A percentile compares a stretch with the other conserved stretches of the same genome.
Evolutionary conservation across 1,140 invertebrate species (phyloP).

Genomic region (Tribolium madens): DNA sequence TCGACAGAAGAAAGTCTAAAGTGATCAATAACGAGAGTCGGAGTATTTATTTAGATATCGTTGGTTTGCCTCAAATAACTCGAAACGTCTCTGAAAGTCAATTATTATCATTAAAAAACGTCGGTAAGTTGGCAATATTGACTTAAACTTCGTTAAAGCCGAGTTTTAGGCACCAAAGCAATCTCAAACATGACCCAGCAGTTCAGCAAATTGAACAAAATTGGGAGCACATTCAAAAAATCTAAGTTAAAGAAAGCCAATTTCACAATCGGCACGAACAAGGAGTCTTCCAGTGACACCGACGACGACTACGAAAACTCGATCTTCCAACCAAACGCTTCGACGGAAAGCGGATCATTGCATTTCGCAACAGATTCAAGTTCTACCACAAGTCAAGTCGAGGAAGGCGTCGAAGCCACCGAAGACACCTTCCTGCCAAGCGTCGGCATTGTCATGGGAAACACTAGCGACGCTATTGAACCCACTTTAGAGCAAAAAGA

Average conservation of each 20-base stretch:
- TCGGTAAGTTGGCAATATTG: conserved; percentile 66
- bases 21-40: conserved; percentile 69
- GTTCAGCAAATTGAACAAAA: conserved; percentile 83
- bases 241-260: conserved; percentile 64
- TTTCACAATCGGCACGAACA: conserved; percentile 67
- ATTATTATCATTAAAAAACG: conserved; percentile 72
- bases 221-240: conserved; percentile 77
- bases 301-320: conserved; percentile 69
- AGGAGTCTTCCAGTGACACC: conserved; percentile 65
- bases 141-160: no score
- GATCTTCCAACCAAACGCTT: conserved; percentile 67
- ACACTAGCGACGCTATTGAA: conserved; percentile 49
- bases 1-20: conserved; percentile 83
- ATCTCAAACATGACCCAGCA: conserved; percentile 86
- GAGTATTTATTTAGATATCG: conserved; percentile 69
- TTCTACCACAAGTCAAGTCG: conserved; percentile 50
- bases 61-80: conserved; percentile 70
- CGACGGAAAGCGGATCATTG: conserved; percentile 50
- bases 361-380: conserved; percentile 47
- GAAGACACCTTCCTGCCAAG: conserved; percentile 72
- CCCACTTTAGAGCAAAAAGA: conserved; percentile 64
- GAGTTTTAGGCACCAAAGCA: conserved; percentile 87
- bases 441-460: conserved; percentile 76
- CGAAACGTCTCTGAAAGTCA: conserved; percentile 77
- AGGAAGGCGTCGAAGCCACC: conserved; percentile 60